A percentile compares a stretch with the other conserved stretches of the same genome.
These are phyloP conservation scores for Poecile atricapillus DNA, from an alignment of 2,113 vertebrate genomes.

Conservation along the genomic window DNA sequence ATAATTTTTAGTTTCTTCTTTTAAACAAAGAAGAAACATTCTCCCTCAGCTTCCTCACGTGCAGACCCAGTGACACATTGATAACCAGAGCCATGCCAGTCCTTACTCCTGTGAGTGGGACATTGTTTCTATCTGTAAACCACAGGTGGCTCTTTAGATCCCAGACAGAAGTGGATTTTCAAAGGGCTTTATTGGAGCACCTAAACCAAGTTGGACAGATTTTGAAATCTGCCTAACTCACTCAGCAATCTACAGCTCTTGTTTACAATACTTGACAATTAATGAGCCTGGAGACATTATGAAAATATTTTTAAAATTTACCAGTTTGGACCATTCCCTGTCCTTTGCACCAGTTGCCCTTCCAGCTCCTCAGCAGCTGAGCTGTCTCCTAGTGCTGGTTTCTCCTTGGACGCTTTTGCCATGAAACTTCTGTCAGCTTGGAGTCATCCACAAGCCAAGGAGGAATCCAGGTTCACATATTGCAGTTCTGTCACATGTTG, in stretches of 20 bases:
- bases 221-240: neutral
- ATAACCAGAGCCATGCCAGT: neutral
- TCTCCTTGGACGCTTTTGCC: neutral
- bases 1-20: neutral
- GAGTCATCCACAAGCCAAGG: neutral
- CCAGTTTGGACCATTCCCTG: neutral
- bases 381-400: neutral
- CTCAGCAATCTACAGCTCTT: neutral
- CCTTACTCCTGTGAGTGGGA: neutral
- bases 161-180: neutral
- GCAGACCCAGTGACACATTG: neutral
- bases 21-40: neutral
- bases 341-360: neutral
- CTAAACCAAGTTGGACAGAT: neutral
- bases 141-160: fast-evolving
- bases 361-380: neutral
- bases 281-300: neutral
- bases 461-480: neutral
- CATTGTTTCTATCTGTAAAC: neutral
- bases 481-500: neutral
- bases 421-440: neutral
- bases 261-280: neutral
- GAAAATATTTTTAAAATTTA: conserved; percentile 1
- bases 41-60: neutral
- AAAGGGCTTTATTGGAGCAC: neutral